Percentiles rank a stretch among this genome's conserved stretches.
These are phyloP conservation scores for Venturia canescens DNA, from an alignment of 1,140 invertebrate genomes.

Conservation along the genomic window DNA sequence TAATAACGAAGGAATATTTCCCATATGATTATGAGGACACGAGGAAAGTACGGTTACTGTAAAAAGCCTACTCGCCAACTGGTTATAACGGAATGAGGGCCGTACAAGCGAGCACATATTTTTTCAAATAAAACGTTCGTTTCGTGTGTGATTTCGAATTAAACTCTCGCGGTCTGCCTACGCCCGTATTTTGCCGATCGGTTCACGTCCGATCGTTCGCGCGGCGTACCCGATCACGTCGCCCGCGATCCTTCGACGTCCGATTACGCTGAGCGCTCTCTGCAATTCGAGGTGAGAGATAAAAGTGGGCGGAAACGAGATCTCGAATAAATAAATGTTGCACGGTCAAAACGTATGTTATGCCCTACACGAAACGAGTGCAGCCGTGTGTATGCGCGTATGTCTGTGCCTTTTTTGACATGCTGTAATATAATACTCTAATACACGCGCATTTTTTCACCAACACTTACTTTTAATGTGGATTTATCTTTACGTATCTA, in stretches of 20 bases:
- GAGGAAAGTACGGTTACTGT: not conserved
- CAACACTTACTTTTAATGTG: too few species aligned
- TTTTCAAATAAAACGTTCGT: conserved; percentile 27
- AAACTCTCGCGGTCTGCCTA: conserved; percentile 19
- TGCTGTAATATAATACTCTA: conserved; percentile 33
- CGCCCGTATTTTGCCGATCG: not conserved
- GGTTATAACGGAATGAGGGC: not conserved
- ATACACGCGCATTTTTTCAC: conserved; percentile 3
- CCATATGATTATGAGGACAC: not conserved
- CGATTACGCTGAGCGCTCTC: too few species aligned
- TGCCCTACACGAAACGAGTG: not conserved
- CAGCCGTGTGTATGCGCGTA: not conserved
- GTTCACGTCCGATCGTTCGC: not conserved
- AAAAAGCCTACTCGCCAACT: not conserved
- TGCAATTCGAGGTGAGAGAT: too few species aligned
- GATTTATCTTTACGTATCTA: not conserved
- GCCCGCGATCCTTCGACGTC: too few species aligned
- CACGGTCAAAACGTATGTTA: conserved; percentile 12
- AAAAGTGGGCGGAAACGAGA: conserved; percentile 44
- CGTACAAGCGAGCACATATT: not conserved
- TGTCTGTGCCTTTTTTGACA: not conserved
- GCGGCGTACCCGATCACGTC: too few species aligned
- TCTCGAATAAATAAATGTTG: conserved; percentile 21
- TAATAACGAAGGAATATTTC: not conserved
- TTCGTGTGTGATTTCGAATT: conserved; percentile 32